Evolutionary conservation across 2,797 vertebrate genomes (phyloP), one percentile per base, ranked within the genome.

Genomic region (Natrix natrix): DNA sequence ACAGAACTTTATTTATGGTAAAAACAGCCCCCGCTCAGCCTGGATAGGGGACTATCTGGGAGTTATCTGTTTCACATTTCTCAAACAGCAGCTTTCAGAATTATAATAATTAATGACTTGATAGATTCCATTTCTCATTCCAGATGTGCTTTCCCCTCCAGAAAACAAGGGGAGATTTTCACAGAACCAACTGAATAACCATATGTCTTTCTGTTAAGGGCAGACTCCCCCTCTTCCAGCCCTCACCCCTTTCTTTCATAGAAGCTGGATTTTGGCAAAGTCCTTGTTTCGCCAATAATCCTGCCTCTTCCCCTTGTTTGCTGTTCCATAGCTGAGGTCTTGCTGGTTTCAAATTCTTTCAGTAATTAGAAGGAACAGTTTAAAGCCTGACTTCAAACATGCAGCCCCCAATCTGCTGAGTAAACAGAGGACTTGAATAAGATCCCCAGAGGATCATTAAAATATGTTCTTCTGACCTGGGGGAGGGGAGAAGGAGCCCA

Each of bases 321-420:
- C 91, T 93, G 93, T 95, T 94, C 95, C 90, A n/a, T 93, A 93
- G 95, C 93, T 87, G 95, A 95, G 60, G 94, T 94, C 93, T 96
- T 96, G 96, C 96, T 96, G 90, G 94, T 97, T 97, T 96, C 96
- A 95, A 95, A 95, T 93, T 89, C 91, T 95, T 94, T 94, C 91
- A 92, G 95, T 97, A 96, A 97, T 97, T 96, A 96, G 95, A 96
- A 97, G 96, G 95, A 96, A 93, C 94, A 96, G 95, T 95, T 97
- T 97, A 97, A 97, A 97, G 96, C 96, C 94, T 94, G 95, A 96
- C 95, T 97, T 96, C 95, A 97, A 97, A 97, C 63, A 54, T 95
- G 95, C 94, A 95, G 95, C 96, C 95, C 96, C 95, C 96, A 96
- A 96, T 97, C 97, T 97, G 95, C 96, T 97, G 93, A 96, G 96